A percentile compares a stretch with the other conserved stretches of the same genome.
Conservation (phyloP, 2,888 invertebrate species). For the Caenorhabditis panamensis region DNA sequence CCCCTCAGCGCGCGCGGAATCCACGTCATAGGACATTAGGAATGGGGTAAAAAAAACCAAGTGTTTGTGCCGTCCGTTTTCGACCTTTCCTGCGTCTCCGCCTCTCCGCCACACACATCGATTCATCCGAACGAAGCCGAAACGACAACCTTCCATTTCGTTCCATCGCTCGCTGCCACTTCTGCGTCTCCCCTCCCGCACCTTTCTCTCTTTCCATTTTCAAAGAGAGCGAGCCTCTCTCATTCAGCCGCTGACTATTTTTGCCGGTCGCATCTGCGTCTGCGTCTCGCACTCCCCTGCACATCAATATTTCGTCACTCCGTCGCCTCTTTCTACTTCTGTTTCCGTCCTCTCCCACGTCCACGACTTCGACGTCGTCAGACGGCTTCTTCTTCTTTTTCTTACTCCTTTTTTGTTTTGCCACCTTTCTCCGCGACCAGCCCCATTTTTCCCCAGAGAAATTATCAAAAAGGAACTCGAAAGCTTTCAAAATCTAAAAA, state of each 20-base stretch:
- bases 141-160: slow-evolving; percentile 8
- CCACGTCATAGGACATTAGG: slow-evolving; percentile 48
- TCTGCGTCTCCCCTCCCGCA: slow-evolving; percentile 1
- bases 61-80: background rate
- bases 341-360: slow-evolving; percentile 27
- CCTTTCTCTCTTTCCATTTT: slow-evolving; percentile 5
- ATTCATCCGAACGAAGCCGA: slow-evolving; percentile 26
- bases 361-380: background rate
- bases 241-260: slow-evolving; percentile 17
- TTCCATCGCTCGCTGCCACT: slow-evolving; percentile 7
- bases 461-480: background rate
- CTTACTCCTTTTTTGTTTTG: background rate
- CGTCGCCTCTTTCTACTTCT: slow-evolving; percentile 9
- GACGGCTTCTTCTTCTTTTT: background rate
- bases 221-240: slow-evolving; percentile 18
- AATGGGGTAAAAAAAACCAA: slow-evolving; percentile 2
- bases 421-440: background rate
- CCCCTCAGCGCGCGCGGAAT: background rate
- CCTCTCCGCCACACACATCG: background rate
- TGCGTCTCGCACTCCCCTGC: background rate
- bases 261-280: slow-evolving; percentile 6
- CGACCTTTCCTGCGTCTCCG: slow-evolving; percentile 25
- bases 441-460: too few species aligned
- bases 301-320: slow-evolving; percentile 29
- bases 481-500: background rate